Evolutionary conservation across 53 echinoderm and acorn worm species (phyloP).

Genomic region (Echinarachnius parma): DNA sequence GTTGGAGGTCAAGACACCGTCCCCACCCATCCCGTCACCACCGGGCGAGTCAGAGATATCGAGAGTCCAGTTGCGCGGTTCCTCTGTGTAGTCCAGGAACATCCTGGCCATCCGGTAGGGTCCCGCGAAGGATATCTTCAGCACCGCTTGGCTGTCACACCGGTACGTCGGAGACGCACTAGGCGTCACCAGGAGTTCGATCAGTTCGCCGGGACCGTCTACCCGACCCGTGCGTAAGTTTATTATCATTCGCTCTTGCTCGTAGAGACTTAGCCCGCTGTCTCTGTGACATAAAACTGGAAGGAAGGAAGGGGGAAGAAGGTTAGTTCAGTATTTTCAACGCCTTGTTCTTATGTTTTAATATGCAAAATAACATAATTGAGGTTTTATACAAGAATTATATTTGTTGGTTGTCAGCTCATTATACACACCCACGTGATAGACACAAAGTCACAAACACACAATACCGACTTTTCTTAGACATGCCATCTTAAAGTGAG

Average conservation of each 20-base stretch:
- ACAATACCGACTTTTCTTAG: no score
- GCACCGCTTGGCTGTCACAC: constrained; percentile 81
- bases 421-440: not conserved
- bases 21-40: constrained; percentile 92
- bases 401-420: no score
- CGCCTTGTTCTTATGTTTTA: no score
- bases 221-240: constrained; percentile 78
- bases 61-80: constrained; percentile 82
- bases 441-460: not conserved
- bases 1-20: constrained; percentile 63
- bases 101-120: constrained; percentile 76
- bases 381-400: no score
- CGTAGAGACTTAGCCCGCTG: constrained; percentile 41
- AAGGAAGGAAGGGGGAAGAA: not conserved
- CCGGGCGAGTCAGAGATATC: constrained; percentile 87
- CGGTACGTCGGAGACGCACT: constrained; percentile 48
- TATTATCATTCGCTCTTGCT: constrained; percentile 33
- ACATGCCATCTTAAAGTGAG: no score
- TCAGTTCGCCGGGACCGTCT: constrained; percentile 61
- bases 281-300: constrained; percentile 51
- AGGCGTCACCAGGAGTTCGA: constrained; percentile 64
- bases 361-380: no score
- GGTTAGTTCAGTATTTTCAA: no score
- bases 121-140: constrained; percentile 80
- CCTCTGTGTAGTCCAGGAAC: constrained; percentile 68